Percentiles rank a stretch among this genome's conserved stretches.
phyloP scores from a whole-genome alignment of 30 jellyfish, hydroid and myxozoan species.

The Nemopilema nomurai region DNA sequence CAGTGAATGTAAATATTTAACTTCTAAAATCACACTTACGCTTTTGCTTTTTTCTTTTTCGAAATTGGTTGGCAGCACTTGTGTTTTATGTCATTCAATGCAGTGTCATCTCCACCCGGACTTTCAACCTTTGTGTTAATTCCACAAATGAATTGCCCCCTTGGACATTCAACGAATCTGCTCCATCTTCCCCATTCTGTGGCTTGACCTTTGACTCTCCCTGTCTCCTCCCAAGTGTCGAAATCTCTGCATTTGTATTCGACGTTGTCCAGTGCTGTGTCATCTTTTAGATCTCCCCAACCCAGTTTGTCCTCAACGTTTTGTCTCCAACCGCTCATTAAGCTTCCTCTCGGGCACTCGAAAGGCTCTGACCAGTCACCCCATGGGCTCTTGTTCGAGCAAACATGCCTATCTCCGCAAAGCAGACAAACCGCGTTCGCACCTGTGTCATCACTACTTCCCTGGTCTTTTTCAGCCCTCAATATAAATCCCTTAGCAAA shows the following conservation, averaged over 20 bases:
- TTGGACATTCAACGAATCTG: conserved; percentile 50
- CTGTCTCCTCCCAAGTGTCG: not conserved
- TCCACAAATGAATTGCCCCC: conserved; percentile 57
- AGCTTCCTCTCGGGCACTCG: conserved; percentile 37
- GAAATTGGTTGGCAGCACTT: conserved; percentile 28
- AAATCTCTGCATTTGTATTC: conserved; percentile 39
- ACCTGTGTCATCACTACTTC: conserved; percentile 52
- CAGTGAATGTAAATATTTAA: no score
- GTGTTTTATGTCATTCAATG: conserved; percentile 55
- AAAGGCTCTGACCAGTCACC: conserved; percentile 35
- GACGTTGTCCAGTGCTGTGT: conserved; percentile 35
- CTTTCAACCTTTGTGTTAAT: conserved; percentile 51
- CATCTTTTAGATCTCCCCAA: conserved; percentile 34
- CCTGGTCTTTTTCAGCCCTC: conserved; percentile 18
- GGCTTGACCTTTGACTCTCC: conserved; percentile 13
- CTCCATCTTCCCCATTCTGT: conserved; percentile 53
- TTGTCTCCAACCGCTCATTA: conserved; percentile 52
- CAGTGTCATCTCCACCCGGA: conserved; percentile 66
- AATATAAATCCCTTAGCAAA: conserved; percentile 47
- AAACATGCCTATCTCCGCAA: conserved; percentile 16
- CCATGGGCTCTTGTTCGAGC: conserved; percentile 47
- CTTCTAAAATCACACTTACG: no score
- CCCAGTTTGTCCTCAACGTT: conserved; percentile 30
- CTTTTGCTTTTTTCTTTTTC: conserved; percentile 17
- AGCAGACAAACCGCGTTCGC: conserved; percentile 50